Evolutionary conservation across 2,113 vertebrate species (phyloP).

Genomic region (Elachura formosa): DNA sequence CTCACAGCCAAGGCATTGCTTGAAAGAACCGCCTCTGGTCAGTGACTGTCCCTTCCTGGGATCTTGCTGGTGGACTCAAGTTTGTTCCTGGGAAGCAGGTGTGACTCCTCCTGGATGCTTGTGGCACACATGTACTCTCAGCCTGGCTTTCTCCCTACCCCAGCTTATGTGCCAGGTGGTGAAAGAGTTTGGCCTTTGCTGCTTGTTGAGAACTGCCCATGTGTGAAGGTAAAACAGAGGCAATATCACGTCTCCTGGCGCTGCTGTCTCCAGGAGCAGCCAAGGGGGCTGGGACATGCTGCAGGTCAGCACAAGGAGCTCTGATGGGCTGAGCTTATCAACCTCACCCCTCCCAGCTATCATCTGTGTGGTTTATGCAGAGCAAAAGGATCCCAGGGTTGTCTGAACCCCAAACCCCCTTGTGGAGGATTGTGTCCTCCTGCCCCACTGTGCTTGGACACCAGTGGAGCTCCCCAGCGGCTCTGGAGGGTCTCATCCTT

Average conservation of each 20-base stretch:
- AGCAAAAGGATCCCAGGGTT: background rate
- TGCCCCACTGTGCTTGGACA: rapidly evolving
- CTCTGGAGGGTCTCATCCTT: background rate
- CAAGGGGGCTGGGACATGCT: rapidly evolving
- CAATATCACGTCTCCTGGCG: constrained; percentile 2
- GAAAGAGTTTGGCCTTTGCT: background rate
- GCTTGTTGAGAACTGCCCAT: constrained; percentile 18
- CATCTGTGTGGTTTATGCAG: rapidly evolving
- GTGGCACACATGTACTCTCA: rapidly evolving
- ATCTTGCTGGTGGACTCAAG: background rate
- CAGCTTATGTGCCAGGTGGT: background rate
- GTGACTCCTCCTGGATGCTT: background rate
- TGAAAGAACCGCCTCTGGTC: background rate
- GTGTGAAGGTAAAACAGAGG: constrained; percentile 26
- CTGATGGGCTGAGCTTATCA: background rate
- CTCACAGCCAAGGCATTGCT: background rate
- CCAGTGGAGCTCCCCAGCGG: background rate
- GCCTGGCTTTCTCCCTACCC: background rate
- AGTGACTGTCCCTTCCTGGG: background rate
- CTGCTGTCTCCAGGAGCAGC: background rate
- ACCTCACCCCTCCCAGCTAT: background rate
- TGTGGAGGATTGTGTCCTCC: background rate
- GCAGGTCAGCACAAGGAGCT: background rate
- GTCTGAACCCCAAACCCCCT: background rate
- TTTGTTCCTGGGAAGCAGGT: background rate